Percentiles rank a stretch among this genome's conserved stretches.
Evolutionary conservation across 2,113 vertebrate species (phyloP).

Genomic region (Echinops telfairi): DNA sequence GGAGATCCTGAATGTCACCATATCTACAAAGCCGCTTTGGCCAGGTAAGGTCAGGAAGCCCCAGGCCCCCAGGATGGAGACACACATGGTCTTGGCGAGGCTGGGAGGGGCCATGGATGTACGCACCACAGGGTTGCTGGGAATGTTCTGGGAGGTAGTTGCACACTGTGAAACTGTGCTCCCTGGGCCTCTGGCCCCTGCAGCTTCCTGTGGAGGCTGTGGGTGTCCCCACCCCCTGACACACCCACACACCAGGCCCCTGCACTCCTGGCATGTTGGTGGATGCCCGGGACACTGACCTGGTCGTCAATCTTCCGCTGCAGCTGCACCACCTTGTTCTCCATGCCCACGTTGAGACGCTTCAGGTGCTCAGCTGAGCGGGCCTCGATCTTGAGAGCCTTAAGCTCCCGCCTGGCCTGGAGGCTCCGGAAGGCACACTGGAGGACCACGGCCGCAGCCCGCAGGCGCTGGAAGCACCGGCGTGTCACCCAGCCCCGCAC

Average conservation of each 20-base stretch:
- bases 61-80: too few relatives aligned
- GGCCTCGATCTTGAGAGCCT: slow-evolving; percentile 94
- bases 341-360: slow-evolving; percentile 97
- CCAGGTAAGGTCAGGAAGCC: background rate
- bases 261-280: too few relatives aligned
- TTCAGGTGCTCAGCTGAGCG: slow-evolving; percentile 93
- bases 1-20: background rate
- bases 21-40: background rate
- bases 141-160: background rate
- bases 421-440: slow-evolving; percentile 92
- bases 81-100: too few relatives aligned
- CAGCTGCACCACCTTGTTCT: slow-evolving; percentile 98
- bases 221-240: fast-evolving
- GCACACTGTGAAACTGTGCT: background rate
- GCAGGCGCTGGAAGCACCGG: slow-evolving; percentile 82
- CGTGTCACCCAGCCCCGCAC: slow-evolving; percentile 92
- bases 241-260: fast-evolving
- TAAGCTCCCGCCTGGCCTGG: slow-evolving; percentile 89
- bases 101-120: background rate
- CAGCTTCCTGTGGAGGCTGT: fast-evolving
- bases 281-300: slow-evolving; percentile 82
- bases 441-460: slow-evolving; percentile 89
- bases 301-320: slow-evolving; percentile 97
- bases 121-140: background rate
- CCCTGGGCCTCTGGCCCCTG: background rate